Evolutionary conservation across 2,113 vertebrate genomes (phyloP).

Genomic region (Neogale vison): DNA sequence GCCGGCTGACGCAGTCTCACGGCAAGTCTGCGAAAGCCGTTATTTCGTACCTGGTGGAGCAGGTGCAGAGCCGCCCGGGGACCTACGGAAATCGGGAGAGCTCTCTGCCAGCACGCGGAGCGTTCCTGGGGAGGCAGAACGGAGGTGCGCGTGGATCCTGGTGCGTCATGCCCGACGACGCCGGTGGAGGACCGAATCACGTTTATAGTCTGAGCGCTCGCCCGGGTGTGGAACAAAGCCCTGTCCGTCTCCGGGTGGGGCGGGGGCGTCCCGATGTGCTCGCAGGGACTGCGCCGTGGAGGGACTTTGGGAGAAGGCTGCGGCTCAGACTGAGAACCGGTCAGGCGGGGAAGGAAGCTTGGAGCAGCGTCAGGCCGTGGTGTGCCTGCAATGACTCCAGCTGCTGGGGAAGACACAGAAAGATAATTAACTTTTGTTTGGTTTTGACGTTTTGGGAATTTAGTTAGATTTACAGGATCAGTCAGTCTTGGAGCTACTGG

Average conservation of each 20-base stretch:
- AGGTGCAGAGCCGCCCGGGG: background rate
- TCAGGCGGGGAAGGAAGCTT: no score
- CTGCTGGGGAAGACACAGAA: background rate
- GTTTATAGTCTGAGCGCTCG: background rate
- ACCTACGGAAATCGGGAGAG: background rate
- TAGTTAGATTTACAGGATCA: background rate
- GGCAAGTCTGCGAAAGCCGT: background rate
- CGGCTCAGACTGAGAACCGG: background rate
- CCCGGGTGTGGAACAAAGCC: background rate
- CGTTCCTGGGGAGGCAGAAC: background rate
- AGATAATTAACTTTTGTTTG: background rate
- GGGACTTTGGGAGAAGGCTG: background rate
- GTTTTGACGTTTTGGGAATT: background rate
- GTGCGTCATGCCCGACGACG: background rate
- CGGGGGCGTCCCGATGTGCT: background rate
- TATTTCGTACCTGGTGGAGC: background rate
- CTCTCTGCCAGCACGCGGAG: background rate
- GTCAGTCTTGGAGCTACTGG: background rate
- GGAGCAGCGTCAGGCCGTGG: background rate
- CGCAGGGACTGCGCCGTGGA: background rate
- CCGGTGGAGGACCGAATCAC: background rate
- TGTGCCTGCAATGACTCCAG: background rate
- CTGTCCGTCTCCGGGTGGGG: background rate
- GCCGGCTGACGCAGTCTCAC: background rate
- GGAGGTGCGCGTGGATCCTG: rapidly evolving